Evolutionary conservation across 2,797 vertebrate genomes (phyloP), one percentile per base, ranked within the genome.

Genomic region (Notolabrus celidotus): DNA sequence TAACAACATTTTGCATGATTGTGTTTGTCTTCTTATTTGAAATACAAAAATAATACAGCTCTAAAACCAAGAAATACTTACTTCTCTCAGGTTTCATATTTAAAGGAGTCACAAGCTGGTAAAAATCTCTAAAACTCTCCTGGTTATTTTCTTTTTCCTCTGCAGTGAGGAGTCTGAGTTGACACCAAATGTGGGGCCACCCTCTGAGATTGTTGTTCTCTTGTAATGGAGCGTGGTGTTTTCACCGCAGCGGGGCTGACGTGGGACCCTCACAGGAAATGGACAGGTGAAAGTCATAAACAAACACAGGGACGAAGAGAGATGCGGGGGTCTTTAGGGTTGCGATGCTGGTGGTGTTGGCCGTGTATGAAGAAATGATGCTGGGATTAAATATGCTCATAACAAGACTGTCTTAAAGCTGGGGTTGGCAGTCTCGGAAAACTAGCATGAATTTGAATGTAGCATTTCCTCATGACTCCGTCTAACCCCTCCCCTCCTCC

Each of bases 201-300:
- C 92, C 71, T 56, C 79, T 53, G 75, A 64, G 78, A 74, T 54
- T 7, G 80, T 80, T 92, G 76, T 91, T 85, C 57, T 89, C 53
- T 77, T 79, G 91, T 90, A 93, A 92, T 92, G 92, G 83, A 91
- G 89, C 92, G 64, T 93, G 76, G 73, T 63, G 46, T 55, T 69
- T 47, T 83, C 79, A 67, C 53, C 34, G 77, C 72, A 63, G 79
- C 81, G 83, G 70, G 70, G 83, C 72, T 65, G 82, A 78, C 67
- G 51, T 66, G 85, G 84, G 85, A 86, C 91, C 92, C 92, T 85
- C 87, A 91, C 82, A 87, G 87, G 80, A 86, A 86, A 82, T 27
- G 68, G 76, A 80, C 92, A 91, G 90, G 91, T 91, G 85, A 92
- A 93, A 92, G 87, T 92, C 79, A 82, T 85, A 87, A 92, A 92